Evolutionary conservation across 2,113 vertebrate genomes (phyloP), one percentile per base, ranked within the genome.

Genomic region (Oophaga pumilio): DNA sequence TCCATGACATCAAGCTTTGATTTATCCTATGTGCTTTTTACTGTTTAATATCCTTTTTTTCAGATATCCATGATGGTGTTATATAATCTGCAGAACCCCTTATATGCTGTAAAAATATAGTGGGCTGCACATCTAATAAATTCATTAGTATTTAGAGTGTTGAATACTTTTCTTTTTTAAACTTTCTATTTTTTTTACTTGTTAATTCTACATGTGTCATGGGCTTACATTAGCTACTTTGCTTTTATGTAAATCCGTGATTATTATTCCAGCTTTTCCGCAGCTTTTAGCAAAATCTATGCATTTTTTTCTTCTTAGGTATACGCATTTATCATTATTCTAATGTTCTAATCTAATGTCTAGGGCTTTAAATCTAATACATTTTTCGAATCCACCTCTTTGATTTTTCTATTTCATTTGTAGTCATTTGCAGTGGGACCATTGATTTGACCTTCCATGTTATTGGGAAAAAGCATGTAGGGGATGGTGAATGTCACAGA

Each of bases 381-480:
- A 77, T 77, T 87, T 88, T 81, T 18, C 6, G 22, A 57, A 64
- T 10, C 71, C 81, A 66, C 64, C 62, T 77, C 81, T 87, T 87
- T 87, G 69, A 82, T 82, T 82, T 87, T 87, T 59, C 59, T 76
- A 73, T 87, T 87, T 82, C 68, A 43, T 82, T 87, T 59, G 68
- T 82, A 87, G 86, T 76, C 68, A 76, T 68, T 82, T 87, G 62
- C 64, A 73, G 73, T 87, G 57, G 84, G 73, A 56, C 59, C 80
- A 88, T 84, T 88, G 73, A 82, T 83, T 84, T 88, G 87, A 84
- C 87, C 87, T 88, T 88, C 87, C 80, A 59, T 76, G 80, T 84
- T 84, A 83, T 64, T 88, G 81, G 81, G 82, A 76, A 43, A 84
- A 83, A 77, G 71, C 73, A 77, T 76, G 69, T n/a, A 24, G 81